Base-by-base conservation (phyloP, 2,888 invertebrate genomes). In the Auanema freiburgensis region DNA sequence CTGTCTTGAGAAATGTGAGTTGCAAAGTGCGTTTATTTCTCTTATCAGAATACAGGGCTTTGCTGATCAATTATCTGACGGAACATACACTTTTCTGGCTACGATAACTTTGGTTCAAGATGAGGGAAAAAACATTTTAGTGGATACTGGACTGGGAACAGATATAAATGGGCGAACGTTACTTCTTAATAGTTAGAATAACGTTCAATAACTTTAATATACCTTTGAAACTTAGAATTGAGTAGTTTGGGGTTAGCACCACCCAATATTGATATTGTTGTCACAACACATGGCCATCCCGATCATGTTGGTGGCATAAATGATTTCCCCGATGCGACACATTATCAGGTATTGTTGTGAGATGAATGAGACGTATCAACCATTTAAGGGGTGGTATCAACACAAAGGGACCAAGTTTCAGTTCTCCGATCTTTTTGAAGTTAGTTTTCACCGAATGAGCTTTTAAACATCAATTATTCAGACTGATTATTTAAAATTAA, bases 231-330 rank as follows among this genome's bases (percentile, higher is more conserved):
- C 66, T 63, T 23, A 77, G 79, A 69, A 21, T 60, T 79, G 49
- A 61, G 63, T 51, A 44, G 63, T 10, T 23, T 66, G n/a, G 63
- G 71, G 11, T 66, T 80, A 18, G 67, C 77, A 8, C 79, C 82
- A 6, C 76, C 79, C 1, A 50, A 67, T 21, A 74, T 82, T 21
- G 66, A 81, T 60, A 72, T 79, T 50, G 82, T 82, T 11, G 71
- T 82, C 11, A 78, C 78, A 8, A 80, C 81, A 3, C 82, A 82
- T 59, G 82, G 81, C 6, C 82, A 82, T 67, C 76, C 79, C 0
- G 81, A 81, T 55, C 81, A 81, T 57, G 57, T 67, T 24, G 74
- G 76, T 25, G 72, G 72, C 21, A 51, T 69, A 14, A 65, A 65
- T 16, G 75, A 77, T 18, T 79, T 77, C 56, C 78, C 78, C 1